phyloP scores from a whole-genome alignment of 2,888 invertebrate species.

The Periphyllus acericola region DNA sequence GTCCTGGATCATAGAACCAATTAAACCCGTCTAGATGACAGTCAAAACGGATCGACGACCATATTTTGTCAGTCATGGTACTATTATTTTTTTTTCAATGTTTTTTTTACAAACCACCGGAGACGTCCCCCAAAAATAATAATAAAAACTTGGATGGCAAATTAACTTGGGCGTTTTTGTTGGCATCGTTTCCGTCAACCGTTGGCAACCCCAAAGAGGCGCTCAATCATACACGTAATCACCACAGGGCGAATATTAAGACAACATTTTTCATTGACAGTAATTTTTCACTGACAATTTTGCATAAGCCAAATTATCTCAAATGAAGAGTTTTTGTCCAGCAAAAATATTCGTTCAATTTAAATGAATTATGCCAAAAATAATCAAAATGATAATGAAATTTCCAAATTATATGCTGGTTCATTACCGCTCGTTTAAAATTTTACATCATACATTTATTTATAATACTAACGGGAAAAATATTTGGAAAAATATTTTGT shows the following conservation, averaged over 20 bases:
- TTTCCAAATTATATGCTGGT: not conserved
- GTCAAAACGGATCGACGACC: constrained; percentile 54
- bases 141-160: constrained; percentile 60
- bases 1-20: constrained; percentile 46
- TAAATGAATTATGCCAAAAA: not conserved
- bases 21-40: constrained; percentile 55
- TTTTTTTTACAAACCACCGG: constrained; percentile 54
- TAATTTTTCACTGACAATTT: constrained; percentile 48
- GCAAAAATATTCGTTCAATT: not conserved
- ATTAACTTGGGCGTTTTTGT: constrained; percentile 62
- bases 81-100: constrained; percentile 14
- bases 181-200: constrained; percentile 60
- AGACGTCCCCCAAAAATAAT: constrained; percentile 58
- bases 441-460: not conserved
- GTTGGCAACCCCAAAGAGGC: constrained; percentile 56
- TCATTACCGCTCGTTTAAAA: not conserved
- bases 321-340: not conserved
- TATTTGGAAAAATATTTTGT: too few species aligned
- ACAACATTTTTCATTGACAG: constrained; percentile 50
- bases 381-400: not conserved
- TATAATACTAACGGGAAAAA: too few species aligned
- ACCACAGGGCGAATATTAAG: constrained; percentile 49
- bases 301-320: constrained; percentile 32
- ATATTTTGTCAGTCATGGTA: constrained; percentile 57
- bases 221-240: constrained; percentile 57